phyloP scores from a whole-genome alignment of 2,113 vertebrate species.

The Alectura lathami region DNA sequence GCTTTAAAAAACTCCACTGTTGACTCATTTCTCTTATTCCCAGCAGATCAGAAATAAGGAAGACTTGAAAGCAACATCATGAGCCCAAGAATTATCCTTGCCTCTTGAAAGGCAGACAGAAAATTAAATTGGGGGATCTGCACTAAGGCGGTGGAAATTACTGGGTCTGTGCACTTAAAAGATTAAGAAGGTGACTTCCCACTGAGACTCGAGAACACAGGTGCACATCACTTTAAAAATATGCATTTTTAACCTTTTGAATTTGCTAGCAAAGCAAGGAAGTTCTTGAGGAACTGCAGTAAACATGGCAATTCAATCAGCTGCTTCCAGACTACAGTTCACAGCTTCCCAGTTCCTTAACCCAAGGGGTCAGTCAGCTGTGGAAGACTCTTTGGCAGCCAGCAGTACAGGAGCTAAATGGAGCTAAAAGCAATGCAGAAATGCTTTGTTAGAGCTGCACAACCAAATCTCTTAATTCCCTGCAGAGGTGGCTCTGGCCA shows the following conservation, averaged over 20 bases:
- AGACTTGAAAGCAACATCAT: conserved; percentile 47
- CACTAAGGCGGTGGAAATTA: conserved; percentile 39
- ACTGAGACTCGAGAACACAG: conserved; percentile 48
- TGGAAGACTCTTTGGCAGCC: not conserved
- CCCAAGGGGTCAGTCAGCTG: not conserved
- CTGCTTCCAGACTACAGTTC: conserved; percentile 21
- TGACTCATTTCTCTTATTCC: conserved; percentile 67
- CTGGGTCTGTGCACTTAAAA: conserved; percentile 29
- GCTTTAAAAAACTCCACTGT: conserved; percentile 54
- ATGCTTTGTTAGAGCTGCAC: not conserved
- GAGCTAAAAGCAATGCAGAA: not conserved
- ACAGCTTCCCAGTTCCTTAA: not conserved
- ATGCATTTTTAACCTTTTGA: conserved; percentile 55
- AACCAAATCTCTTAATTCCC: not conserved
- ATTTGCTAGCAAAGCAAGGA: conserved; percentile 61
- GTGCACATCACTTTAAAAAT: conserved; percentile 54
- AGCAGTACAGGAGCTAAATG: not conserved
- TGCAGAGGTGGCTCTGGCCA: not conserved
- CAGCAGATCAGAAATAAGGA: conserved; percentile 43
- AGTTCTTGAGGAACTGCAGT: conserved; percentile 30
- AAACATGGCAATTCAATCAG: conserved; percentile 30
- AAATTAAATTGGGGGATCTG: conserved; percentile 42
- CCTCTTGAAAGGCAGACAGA: conserved; percentile 32
- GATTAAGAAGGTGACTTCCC: conserved; percentile 56
- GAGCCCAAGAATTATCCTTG: not conserved